Evolutionary conservation across 1,140 invertebrate species (phyloP).

Genomic region (Daktulosphaira vitifoliae): DNA sequence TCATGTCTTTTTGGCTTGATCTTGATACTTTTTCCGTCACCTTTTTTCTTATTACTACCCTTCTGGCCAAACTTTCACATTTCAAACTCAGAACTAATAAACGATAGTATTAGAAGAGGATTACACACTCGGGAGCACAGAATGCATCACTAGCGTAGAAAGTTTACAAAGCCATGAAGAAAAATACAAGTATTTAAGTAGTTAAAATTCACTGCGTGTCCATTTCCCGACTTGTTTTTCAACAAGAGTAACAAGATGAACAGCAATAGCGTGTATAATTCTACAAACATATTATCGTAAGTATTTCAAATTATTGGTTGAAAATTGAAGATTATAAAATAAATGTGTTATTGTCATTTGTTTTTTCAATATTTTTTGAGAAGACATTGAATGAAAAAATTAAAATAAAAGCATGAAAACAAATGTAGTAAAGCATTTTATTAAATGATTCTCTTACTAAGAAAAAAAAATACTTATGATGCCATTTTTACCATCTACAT

Average conservation of each 20-base stretch:
- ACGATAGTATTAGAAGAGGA: conserved; percentile 15
- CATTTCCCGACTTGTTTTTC: background rate
- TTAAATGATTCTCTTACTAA: too few species aligned
- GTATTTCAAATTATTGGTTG: too few species aligned
- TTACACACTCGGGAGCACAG: conserved; percentile 19
- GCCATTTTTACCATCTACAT: too few species aligned
- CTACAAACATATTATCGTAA: too few species aligned
- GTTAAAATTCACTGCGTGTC: conserved; percentile 26
- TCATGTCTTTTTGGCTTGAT: background rate
- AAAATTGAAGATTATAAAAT: too few species aligned
- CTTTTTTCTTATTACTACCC: background rate
- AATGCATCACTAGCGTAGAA: conserved; percentile 10
- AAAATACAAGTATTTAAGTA: conserved; percentile 12
- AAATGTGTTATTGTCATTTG: too few species aligned
- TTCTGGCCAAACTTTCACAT: conserved; percentile 12
- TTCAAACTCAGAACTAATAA: conserved; percentile 26
- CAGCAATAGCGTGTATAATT: too few species aligned
- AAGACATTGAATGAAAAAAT: too few species aligned
- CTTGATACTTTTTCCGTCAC: background rate
- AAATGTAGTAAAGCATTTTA: too few species aligned
- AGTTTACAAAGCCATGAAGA: background rate
- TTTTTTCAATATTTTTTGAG: too few species aligned
- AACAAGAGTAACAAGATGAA: background rate
- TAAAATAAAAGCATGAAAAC: too few species aligned
- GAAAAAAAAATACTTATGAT: too few species aligned